Base-by-base conservation (phyloP, 1,140 invertebrate species). In the Hylaeus volcanicus region DNA sequence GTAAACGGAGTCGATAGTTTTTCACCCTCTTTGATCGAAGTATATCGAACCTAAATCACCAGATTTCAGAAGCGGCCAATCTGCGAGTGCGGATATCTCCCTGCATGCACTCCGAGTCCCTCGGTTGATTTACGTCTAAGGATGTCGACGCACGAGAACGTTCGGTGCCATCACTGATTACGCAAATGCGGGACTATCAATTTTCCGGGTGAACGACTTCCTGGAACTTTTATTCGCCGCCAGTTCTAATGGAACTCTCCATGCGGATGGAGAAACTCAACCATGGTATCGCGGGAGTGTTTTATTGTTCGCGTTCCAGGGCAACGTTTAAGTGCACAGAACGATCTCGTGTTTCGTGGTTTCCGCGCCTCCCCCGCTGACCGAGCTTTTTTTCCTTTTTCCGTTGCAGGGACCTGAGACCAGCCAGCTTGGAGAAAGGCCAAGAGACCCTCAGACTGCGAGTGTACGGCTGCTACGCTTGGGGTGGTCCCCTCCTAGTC, bases 381-480 rank as follows among this genome's bases (percentile, higher is more conserved):
- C 71, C 64, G 14, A 43, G n/a, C 58, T 63, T 43, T 58, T 41
- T 51, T 37, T 45, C 14, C 26, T 76, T 66, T 77, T n/a, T 70
- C 60, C 45, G 86, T 95, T 94, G 74, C 95, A 97, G 97, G 75
- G 97, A 97, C 93, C 94, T 97, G 88, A 94, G 97, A 76, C 96
- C 97, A 61, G 96, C 96, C 84, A 96, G 95, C 88, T 93, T 97
- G 92, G 97, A 97, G 92, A 96, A 96, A 90, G 95, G 96, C 86
- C 97, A 97, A 94, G 97, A 97, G 92, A 93, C 95, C 53, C 95
- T 96, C 76, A 94, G 97, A 58, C 94, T 97, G 69, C 94, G 96
- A 60, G 93, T 97, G 51, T 97, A 97, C 92, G 95, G 95, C 79
- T 94, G 96, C 83, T 97, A 97, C 92, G 97, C 97, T 58, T 97